Evolutionary conservation across 2,797 vertebrate species (phyloP), one percentile per base, ranked within the genome.

Genomic region (Pyrocephalus nanus): DNA sequence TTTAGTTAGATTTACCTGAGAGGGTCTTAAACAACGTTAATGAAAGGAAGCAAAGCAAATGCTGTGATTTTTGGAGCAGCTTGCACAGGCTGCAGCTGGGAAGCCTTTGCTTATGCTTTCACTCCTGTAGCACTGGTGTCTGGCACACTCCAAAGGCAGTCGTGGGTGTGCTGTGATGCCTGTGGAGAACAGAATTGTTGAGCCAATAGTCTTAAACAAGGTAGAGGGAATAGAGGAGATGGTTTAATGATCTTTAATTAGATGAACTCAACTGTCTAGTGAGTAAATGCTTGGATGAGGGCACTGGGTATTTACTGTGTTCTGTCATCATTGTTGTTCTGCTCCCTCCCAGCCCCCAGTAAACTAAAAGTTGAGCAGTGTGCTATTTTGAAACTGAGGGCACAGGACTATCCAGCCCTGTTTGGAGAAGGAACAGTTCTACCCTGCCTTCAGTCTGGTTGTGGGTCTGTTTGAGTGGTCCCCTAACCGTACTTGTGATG

Each of bases 401-500:
- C 16, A 43, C n/a, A 53, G 42, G 30, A 38, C 18, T 12, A 29
- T 43, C 8, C 18, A 53, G 72, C 40, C 51, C 29, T 62, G 4
- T 42, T 21, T 45, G 55, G 55, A 61, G 67, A 43, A 57, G 29
- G 22, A 89, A 0, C 60, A 76, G n/a, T 40, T 53, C 40, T 80
- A 1, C 58, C 20, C 26, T 77, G 27, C 53, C 32, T 79, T 48
- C 11, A 1, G 43, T 67, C 66, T 79, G 20, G 23, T 14, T 48
- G 58, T 32, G 67, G 62, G 13, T 61, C 51, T 32, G 12, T 48
- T 19, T 50, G 57, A 58, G 45, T 60, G 58, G 30, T 81, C 23
- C 30, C n/a, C 19, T 26, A 10, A 21, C 50, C 0, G 1, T 3
- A 11, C 40, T 50, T 7, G 2, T 64, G 61, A 15, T 40, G 12